Base-by-base conservation (phyloP, 2,797 vertebrate genomes). In the Enteromius radiatus region DNA sequence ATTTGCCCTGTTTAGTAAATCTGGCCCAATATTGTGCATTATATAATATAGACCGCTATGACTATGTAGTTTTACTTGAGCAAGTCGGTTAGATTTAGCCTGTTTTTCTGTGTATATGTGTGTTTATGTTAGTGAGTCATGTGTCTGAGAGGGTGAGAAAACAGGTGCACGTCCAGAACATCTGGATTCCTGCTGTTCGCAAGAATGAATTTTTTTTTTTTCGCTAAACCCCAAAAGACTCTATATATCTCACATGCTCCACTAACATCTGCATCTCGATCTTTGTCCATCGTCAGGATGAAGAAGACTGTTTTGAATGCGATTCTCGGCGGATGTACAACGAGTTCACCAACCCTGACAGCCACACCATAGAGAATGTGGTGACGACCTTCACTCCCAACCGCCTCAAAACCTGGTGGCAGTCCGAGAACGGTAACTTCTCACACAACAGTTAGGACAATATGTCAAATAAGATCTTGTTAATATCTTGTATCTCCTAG, bases 331-430 rank as follows among this genome's bases (percentile, higher is more conserved):
- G 91, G 21, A 91, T 90, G 69, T 97, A 96, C 77, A 89, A 96
- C 0, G 93, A 94, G 28, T 92, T 86, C 36, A 86, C 89, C 80
- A 28, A 81, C 75, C 92, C 94, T 21, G 92, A 94, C 89, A 97
- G 96, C 87, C 96, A 97, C 89, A 93, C 92, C 41, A 96, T 97
- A 85, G 96, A 96, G 89, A 96, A 97, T 6, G 95, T 97, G 0
- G 96, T 97, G 87, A 97, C 96, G 12, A 93, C 95, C 0, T 97
- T 97, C 1, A 95, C 90, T 76, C 95, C 95, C 56, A 96, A 97
- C 86, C 96, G 96, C 64, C 94, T 96, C 61, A 95, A 96, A 89
- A 95, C 96, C 69, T 97, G 96, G 96, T 97, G 96, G 96, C 96
- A 97, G 84, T 97, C 96, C 0, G 94, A 96, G 93, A 96, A 94